Percentiles rank a stretch among this genome's conserved stretches.
These are phyloP conservation scores for Leucoma salicis DNA, from an alignment of 2,888 invertebrate genomes.

Conservation along the genomic window DNA sequence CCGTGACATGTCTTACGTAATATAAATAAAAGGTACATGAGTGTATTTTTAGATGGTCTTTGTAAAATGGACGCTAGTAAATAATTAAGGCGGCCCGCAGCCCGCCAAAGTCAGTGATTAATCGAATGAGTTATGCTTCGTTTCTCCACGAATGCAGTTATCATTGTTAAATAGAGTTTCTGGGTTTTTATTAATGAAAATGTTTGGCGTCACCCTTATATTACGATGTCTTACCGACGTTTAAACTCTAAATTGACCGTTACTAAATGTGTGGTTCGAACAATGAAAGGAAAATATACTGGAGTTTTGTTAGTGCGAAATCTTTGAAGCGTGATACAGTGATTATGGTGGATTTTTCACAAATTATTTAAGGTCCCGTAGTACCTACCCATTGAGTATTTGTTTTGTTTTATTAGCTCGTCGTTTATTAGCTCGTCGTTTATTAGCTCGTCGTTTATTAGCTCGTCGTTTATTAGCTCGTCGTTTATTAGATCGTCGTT, in stretches of 20 bases:
- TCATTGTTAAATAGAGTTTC: slow-evolving; percentile 59
- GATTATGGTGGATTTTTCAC: slow-evolving; percentile 4
- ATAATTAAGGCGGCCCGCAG: slow-evolving; percentile 68
- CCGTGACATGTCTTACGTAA: slow-evolving; percentile 12
- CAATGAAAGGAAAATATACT: slow-evolving; percentile 23
- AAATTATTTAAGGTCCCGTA: no score
- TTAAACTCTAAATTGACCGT: slow-evolving; percentile 47
- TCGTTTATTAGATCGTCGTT: no score
- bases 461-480: no score
- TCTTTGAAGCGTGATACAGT: slow-evolving; percentile 26
- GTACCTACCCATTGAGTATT: no score
- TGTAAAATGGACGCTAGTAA: slow-evolving; percentile 29
- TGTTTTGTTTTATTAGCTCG: no score
- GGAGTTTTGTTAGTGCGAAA: slow-evolving; percentile 14
- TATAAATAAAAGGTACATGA: neutral
- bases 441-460: no score
- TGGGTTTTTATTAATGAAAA: slow-evolving; percentile 57
- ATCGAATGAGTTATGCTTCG: slow-evolving; percentile 79
- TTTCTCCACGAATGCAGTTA: slow-evolving; percentile 64
- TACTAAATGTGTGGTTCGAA: slow-evolving; percentile 41
- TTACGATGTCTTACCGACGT: slow-evolving; percentile 32
- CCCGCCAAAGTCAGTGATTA: slow-evolving; percentile 51
- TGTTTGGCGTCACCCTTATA: slow-evolving; percentile 49
- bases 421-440: no score
- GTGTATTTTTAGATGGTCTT: slow-evolving; percentile 21